Evolutionary conservation across 1,140 invertebrate species (phyloP).

Genomic region (Brachionus asplanchnoidis): DNA sequence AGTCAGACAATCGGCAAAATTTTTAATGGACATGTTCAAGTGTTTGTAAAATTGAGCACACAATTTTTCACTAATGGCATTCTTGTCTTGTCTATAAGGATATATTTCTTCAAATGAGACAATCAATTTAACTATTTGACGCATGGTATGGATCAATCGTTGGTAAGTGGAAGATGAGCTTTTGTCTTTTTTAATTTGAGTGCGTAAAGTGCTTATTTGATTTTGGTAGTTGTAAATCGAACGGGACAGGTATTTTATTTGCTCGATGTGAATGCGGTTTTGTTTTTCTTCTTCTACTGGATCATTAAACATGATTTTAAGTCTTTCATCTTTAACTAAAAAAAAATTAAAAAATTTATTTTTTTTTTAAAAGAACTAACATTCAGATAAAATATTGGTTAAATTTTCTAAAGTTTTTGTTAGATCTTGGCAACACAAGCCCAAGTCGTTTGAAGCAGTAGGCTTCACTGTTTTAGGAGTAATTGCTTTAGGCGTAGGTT

Average conservation of each 20-base stretch:
- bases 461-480: not conserved
- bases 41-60: constrained; percentile 14
- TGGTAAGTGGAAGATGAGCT: not conserved
- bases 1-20: not conserved
- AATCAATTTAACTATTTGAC: not conserved
- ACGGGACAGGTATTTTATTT: constrained; percentile 16
- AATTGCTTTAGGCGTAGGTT: not conserved
- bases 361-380: not conserved
- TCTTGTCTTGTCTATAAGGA: constrained; percentile 28
- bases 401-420: not conserved
- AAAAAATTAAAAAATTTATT: no score
- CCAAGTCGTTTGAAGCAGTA: not conserved
- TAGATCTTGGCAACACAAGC: not conserved
- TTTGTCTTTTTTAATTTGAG: not conserved
- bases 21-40: not conserved
- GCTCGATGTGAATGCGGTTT: not conserved
- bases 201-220: not conserved
- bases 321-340: constrained; percentile 4
- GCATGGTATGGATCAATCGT: not conserved
- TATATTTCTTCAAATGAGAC: not conserved
- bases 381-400: not conserved
- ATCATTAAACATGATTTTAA: constrained; percentile 12
- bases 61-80: not conserved
- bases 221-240: constrained; percentile 18
- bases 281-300: constrained; percentile 29